A percentile compares a stretch with the other conserved stretches of the same genome.
phyloP scores from a whole-genome alignment of 2,888 invertebrate genomes.

The Harpalus rufipes region DNA sequence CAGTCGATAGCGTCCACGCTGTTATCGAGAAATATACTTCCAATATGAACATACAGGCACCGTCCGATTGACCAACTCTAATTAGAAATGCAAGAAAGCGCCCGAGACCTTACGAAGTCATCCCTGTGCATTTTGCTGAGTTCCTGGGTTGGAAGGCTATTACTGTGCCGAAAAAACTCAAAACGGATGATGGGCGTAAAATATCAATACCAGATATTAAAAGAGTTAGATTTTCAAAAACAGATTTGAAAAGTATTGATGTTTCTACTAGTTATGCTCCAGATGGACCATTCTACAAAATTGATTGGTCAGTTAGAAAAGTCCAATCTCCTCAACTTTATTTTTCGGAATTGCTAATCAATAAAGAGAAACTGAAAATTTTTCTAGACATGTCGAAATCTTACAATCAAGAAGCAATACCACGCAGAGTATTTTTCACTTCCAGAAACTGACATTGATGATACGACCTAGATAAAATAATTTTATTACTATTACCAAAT shows the following conservation, averaged over 20 bases:
- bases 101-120: constrained; percentile 69
- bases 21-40: constrained; percentile 69
- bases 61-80: constrained; percentile 70
- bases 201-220: constrained; percentile 50
- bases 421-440: constrained; percentile 57
- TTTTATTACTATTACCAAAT: constrained; percentile 1
- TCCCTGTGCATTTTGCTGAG: constrained; percentile 62
- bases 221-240: constrained; percentile 45
- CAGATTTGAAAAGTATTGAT: constrained; percentile 49
- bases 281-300: constrained; percentile 27
- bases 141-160: constrained; percentile 65
- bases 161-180: constrained; percentile 34
- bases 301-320: constrained; percentile 30
- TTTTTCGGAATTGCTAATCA: constrained; percentile 33
- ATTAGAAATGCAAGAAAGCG: constrained; percentile 69
- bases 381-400: constrained; percentile 29
- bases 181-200: constrained; percentile 34
- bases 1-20: constrained; percentile 71
- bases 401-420: constrained; percentile 56
- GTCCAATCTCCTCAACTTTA: constrained; percentile 2
- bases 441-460: constrained; percentile 53
- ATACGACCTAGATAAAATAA: constrained; percentile 15
- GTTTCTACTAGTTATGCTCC: constrained; percentile 8
- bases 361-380: constrained; percentile 41
- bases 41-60: constrained; percentile 70